These are phyloP conservation scores for Xiphias gladius DNA, from an alignment of 2,113 vertebrate genomes.

Conservation along the genomic window DNA sequence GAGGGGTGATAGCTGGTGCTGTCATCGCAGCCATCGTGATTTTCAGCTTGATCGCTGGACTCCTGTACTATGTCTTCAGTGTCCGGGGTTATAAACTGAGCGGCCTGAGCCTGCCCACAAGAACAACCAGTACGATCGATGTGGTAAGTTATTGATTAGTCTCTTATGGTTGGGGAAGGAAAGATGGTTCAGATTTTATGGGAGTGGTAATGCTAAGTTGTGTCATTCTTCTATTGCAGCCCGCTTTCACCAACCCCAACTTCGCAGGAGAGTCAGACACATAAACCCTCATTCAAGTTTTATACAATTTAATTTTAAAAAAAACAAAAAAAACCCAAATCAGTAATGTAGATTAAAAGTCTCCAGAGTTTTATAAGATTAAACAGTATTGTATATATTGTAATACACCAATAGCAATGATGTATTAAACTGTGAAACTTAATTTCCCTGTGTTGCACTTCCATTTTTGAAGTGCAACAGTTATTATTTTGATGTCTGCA, in stretches of 20 bases:
- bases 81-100: conserved; percentile 74
- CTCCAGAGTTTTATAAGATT: conserved; percentile 6
- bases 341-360: neutral
- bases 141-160: conserved; percentile 72
- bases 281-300: conserved; percentile 41
- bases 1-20: conserved; percentile 59
- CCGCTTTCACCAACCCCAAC: conserved; percentile 83
- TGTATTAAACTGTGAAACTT: neutral
- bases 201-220: neutral
- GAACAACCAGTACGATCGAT: conserved; percentile 27
- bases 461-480: conserved; percentile 4
- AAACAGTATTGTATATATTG: conserved; percentile 48
- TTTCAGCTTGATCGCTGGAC: conserved; percentile 54
- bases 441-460: neutral
- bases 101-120: conserved; percentile 58
- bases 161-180: accelerated
- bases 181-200: neutral
- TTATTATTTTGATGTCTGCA: neutral
- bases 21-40: conserved; percentile 67
- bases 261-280: conserved; percentile 75
- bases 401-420: conserved; percentile 27
- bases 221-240: conserved; percentile 73
- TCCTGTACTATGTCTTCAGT: conserved; percentile 74
- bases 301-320: conserved; percentile 53
- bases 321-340: too few relatives aligned